Evolutionary conservation across 2,888 invertebrate species (phyloP), one percentile per base, ranked within the genome.

Genomic region (Allygus modestus): DNA sequence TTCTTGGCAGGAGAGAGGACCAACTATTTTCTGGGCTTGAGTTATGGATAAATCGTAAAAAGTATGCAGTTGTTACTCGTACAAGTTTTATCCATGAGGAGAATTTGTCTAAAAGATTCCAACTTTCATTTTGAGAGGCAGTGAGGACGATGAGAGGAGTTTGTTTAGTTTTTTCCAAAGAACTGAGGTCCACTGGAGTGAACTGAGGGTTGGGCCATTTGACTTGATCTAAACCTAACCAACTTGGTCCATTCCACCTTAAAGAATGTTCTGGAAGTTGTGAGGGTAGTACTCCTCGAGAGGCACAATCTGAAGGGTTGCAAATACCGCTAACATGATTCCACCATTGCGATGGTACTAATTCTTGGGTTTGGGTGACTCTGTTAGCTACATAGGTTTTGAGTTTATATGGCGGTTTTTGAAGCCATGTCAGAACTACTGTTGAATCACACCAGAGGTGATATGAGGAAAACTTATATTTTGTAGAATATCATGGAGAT

Each of bases 301-400:
- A 89, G 0, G 88, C 86, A 20, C 88, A 87, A 83, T 89, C 89
- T 12, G 89, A 88, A 0, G 89, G 88, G 81, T 90, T 90, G 9
- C 86, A 83, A 26, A 84, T 81, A 5, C 88, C 87, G 17, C 84
- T 43, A 0, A 89, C 87, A 82, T 89, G 88, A 41, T 77, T 73
- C 89, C 89, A 90, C 20, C 69, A 77, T 4, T 73, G 65, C 9
- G 73, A 31, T 5, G 87, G 86, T 20, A 87, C 85, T 12, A 85
- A 41, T 31, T 87, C 86, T 83, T 89, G 88, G 20, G 89, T 88
- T 75, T 88, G 83, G 0, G 87, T 85, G 5, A 89, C 88, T 51
- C 89, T 84, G 84, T 89, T 89, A 0, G 88, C 88, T 1, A 88
- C 87, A 77, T 86, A 88, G 7, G 86, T 86, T 46, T 85, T 86